Conservation (phyloP, 2,113 vertebrate species). For the Hemiprocne comata region DNA sequence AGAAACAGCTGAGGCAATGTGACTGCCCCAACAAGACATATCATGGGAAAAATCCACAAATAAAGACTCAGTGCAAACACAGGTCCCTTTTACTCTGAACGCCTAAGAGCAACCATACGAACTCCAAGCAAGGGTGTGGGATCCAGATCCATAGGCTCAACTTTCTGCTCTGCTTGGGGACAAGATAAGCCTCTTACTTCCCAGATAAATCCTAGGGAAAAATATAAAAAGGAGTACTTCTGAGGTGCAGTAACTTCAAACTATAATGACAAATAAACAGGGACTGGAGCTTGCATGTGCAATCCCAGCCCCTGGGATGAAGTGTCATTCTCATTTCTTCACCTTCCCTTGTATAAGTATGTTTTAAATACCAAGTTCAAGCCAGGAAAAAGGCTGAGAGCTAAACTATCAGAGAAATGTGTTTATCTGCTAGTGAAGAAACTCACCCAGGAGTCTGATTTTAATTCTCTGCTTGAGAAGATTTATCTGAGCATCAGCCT, state of each 20-base stretch:
- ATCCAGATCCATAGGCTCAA: neutral
- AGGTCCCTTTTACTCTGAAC: neutral
- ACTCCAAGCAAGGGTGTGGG: neutral
- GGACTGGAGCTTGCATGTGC: neutral
- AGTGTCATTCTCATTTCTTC: neutral
- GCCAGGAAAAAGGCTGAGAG: neutral
- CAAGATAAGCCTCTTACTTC: neutral
- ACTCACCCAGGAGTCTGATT: neutral
- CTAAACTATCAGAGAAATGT: neutral
- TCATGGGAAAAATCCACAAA: neutral
- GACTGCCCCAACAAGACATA: neutral
- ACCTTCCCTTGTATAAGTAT: neutral
- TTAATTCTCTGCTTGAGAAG: constrained; percentile 16
- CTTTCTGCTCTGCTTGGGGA: neutral
- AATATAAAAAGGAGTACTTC: neutral
- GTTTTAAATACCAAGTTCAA: neutral
- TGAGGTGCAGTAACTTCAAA: neutral
- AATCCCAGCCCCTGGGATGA: neutral
- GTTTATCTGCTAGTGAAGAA: neutral
- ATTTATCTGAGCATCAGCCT: neutral
- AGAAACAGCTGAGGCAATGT: neutral
- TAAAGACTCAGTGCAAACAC: neutral
- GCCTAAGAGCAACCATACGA: neutral
- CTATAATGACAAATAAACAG: neutral
- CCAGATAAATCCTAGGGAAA: neutral